Evolutionary conservation across 2,797 vertebrate species (phyloP), one percentile per base, ranked within the genome.

Genomic region (Ctenopoma multispine): DNA sequence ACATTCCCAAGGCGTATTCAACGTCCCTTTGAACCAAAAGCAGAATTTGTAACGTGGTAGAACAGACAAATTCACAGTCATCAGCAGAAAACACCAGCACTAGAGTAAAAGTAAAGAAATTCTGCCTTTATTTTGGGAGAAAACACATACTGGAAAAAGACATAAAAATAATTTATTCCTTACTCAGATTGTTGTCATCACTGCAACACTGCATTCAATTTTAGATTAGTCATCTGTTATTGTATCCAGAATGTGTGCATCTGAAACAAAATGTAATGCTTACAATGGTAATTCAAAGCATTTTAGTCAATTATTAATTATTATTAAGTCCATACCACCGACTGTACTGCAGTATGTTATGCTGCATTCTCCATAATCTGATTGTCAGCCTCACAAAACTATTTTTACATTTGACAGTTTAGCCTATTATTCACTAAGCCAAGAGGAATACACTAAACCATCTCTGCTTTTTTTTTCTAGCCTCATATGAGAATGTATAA

Each of bases 161-260:
- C 23, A 29, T 10, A 14, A 53, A 18, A 14, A 21, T 41, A 27
- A 51, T 50, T 24, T n/a, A 40, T 63, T 56, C n/a, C 23, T 29
- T 13, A 24, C 63, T 60, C 21, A 24, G 51, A 14, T 44, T 36
- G 50, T 7, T 54, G 58, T 48, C 29, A 47, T 53, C 50, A 21
- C 41, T 62, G 17, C 21, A 70, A 36, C 50, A 14, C 41, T 62
- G 50, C 21, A 55, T 51, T 24, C 29, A 62, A 20, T 62, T 55
- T 55, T 48, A 55, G 50, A 55, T 54, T 62, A 54, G 58, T 70
- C 31, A 17, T 41, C 21, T 55, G 40, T 62, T 48, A 54, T 62
- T 55, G 50, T 40, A 27, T 50, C 31, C 60, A 49, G 59, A 61
- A 31, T 23, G 43, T 49, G 24, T 31, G n/a, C 23, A 18, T 62